Evolutionary conservation across 2,888 invertebrate genomes (phyloP), one percentile per base, ranked within the genome.

Genomic region (Agrilus cyanescens): DNA sequence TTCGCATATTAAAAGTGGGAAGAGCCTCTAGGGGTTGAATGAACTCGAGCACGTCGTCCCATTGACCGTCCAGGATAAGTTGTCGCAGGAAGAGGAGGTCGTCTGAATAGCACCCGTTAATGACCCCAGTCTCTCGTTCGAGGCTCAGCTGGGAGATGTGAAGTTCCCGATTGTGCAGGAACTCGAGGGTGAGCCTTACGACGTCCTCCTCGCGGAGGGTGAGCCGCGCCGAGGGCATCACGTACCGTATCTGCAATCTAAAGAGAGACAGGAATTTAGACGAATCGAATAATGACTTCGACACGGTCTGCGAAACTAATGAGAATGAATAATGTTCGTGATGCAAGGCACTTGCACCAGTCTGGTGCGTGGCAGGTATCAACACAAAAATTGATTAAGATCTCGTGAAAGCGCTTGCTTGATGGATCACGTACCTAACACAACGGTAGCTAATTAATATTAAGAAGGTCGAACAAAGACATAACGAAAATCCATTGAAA

Each of bases 21-120:
- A 85, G 67, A 8, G 82, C 79, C 61, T 87, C 85, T 41, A 96
- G 72, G 0, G 96, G 96, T 69, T 95, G 91, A 46, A 95, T 86
- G 67, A 96, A 96, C 63, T 95, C 94, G 46, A 94, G 70, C 1
- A 90, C 94, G 65, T 95, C 94, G 67, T 96, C 95, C 96, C 96
- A 96, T 68, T 95, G 93, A 13, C 96, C 96, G 65, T 96, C 96
- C 41, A 96, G 76, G 53, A 96, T 93, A 40, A 96, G 78, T 67
- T 95, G 94, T 13, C 95, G 76, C 14, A 96, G 73, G 67, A 96
- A 96, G 37, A 96, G 75, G 32, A 93, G 82, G 67, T 96, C 96
- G 66, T 95, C 93, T 12, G 91, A 90, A 65, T 80, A 94, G 61
- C 84, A 81, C 43, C 91, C 91, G 67, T 94, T 94, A 62, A 91